These are phyloP conservation scores for Ennomos erosarius DNA, from an alignment of 2,888 invertebrate genomes.

Conservation along the genomic window DNA sequence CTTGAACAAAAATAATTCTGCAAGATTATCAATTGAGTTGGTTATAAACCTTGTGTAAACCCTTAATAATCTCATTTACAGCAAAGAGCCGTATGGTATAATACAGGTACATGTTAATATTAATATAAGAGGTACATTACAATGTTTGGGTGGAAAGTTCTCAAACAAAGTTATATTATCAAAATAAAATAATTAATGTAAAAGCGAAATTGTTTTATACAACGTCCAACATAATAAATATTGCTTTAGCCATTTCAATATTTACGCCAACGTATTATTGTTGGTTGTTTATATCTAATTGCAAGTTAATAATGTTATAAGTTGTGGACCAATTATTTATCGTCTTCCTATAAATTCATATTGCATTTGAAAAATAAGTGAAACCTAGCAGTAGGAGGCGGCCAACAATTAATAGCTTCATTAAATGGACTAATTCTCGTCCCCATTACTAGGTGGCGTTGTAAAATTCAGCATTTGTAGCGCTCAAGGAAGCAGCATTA, in stretches of 20 bases:
- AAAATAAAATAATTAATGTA: conserved; percentile 29
- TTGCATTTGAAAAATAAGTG: no score
- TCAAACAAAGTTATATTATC: conserved; percentile 31
- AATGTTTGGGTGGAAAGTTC: conserved; percentile 17
- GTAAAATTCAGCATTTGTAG: no score
- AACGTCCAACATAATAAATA: conserved; percentile 24
- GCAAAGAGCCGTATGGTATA: conserved; percentile 34
- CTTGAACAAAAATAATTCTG: neutral
- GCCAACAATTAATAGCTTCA: no score
- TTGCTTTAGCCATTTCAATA: neutral
- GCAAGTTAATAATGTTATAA: no score
- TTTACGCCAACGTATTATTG: no score
- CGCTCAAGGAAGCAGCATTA: no score
- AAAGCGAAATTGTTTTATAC: conserved; percentile 40
- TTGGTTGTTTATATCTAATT: no score
- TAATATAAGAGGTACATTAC: conserved; percentile 23
- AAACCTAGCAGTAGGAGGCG: no score
- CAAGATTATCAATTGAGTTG: conserved; percentile 49
- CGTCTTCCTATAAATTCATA: no score
- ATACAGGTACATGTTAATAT: conserved; percentile 38
- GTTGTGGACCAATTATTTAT: no score
- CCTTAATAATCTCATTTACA: conserved; percentile 41
- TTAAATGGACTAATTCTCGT: no score
- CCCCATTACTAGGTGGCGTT: no score
- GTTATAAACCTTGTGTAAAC: conserved; percentile 35